Conservation (phyloP, 2,797 vertebrate species). For the Trichosurus vulpecula region DNA sequence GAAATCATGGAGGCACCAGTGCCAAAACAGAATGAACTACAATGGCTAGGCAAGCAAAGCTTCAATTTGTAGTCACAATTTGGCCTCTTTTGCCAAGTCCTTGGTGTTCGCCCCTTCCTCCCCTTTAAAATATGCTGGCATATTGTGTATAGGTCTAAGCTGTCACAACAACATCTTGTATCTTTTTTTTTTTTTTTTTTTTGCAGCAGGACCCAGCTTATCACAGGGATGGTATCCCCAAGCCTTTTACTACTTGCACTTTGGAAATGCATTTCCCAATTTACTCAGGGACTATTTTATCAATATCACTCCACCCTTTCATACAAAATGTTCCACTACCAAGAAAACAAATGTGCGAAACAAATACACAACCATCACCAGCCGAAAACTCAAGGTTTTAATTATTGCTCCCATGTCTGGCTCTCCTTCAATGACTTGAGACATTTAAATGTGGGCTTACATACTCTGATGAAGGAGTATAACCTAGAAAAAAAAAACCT, state of each 20-base stretch:
- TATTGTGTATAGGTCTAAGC: conserved; percentile 50
- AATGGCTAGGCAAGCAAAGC: conserved; percentile 55
- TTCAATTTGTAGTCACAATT: conserved; percentile 66
- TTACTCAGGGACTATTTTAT: conserved; percentile 34
- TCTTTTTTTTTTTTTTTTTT: conserved; percentile 1
- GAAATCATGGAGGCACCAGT: conserved; percentile 68
- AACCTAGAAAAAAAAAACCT: neutral
- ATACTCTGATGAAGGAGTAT: neutral
- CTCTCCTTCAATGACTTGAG: neutral
- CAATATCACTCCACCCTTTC: conserved; percentile 7
- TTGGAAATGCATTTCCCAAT: conserved; percentile 40
- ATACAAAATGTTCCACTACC: conserved; percentile 11
- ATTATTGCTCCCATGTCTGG: neutral
- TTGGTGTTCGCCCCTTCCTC: conserved; percentile 53
- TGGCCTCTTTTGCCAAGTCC: conserved; percentile 64
- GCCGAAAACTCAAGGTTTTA: conserved; percentile 5
- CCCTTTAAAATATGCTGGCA: conserved; percentile 68
- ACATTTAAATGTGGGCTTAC: neutral
- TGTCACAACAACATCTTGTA: conserved; percentile 65
- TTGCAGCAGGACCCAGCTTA: conserved; percentile 27
- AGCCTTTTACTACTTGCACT: conserved; percentile 53
- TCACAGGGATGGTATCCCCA: conserved; percentile 42
- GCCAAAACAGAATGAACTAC: conserved; percentile 65
- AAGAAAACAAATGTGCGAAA: conserved; percentile 15
- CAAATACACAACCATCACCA: neutral